Conservation (phyloP, 2,797 vertebrate species). For the Myripristis jacobus region DNA sequence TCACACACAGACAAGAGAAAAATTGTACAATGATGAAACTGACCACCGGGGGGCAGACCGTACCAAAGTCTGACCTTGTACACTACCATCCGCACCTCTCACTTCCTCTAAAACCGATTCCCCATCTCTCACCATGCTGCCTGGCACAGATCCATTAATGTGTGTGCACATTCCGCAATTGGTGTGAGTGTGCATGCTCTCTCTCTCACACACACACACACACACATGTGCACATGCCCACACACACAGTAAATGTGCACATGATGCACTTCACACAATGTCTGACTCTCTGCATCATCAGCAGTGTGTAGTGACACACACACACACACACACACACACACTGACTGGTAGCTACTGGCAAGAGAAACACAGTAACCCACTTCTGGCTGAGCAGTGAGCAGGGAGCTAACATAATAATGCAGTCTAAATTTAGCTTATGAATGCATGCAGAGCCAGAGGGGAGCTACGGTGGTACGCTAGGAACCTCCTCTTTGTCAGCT, state of each 20-base stretch:
- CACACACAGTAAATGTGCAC: slow-evolving; percentile 58
- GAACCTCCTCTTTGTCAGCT: slow-evolving; percentile 54
- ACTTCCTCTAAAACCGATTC: slow-evolving; percentile 33
- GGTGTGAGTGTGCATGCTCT: too few species aligned
- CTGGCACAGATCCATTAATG: slow-evolving; percentile 59
- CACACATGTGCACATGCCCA: slow-evolving; percentile 23
- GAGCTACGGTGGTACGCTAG: slow-evolving; percentile 44
- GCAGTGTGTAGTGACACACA: slow-evolving; percentile 62
- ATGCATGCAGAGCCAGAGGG: slow-evolving; percentile 66
- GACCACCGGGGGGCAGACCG: slow-evolving; percentile 66
- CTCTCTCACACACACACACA: slow-evolving; percentile 1
- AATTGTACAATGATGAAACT: slow-evolving; percentile 34
- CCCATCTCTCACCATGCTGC: slow-evolving; percentile 38
- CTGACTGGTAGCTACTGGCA: slow-evolving; percentile 42
- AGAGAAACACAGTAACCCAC: slow-evolving; percentile 81
- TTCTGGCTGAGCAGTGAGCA: slow-evolving; percentile 70
- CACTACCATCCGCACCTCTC: slow-evolving; percentile 11
- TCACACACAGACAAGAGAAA: neutral
- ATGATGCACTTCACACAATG: slow-evolving; percentile 68
- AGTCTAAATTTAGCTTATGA: slow-evolving; percentile 77
- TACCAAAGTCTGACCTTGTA: slow-evolving; percentile 42
- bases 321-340: slow-evolving; percentile 34
- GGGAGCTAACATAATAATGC: slow-evolving; percentile 75
- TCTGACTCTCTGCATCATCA: slow-evolving; percentile 71
- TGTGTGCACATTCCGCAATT: slow-evolving; percentile 61